These are phyloP conservation scores for Dasypus novemcinctus DNA, from an alignment of 2,113 vertebrate species.

Conservation along the genomic window DNA sequence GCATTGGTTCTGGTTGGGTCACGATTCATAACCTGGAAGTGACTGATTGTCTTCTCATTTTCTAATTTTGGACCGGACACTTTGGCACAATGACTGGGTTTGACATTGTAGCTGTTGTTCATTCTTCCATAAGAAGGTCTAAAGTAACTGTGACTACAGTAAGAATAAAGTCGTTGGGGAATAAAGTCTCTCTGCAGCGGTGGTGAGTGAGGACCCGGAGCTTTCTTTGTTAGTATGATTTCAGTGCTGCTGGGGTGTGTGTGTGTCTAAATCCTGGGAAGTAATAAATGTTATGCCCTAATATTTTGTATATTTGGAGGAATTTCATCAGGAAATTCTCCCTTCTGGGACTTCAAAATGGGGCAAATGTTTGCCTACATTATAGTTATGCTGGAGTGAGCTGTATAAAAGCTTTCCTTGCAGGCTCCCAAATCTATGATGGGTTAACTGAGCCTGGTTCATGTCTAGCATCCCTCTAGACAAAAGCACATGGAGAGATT, in stretches of 20 bases:
- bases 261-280: neutral
- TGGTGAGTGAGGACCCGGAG: neutral
- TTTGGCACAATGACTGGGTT: neutral
- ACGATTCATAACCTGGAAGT: conserved; percentile 56
- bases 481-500: neutral
- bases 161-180: neutral
- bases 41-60: conserved; percentile 59
- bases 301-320: neutral
- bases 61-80: conserved; percentile 50
- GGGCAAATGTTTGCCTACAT: neutral
- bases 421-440: neutral
- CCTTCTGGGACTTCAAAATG: neutral
- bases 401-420: neutral
- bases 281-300: neutral
- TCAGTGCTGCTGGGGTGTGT: neutral
- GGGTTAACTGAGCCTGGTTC: neutral
- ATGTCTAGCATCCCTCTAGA: neutral
- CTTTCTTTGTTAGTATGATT: neutral
- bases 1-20: conserved; percentile 58
- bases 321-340: neutral
- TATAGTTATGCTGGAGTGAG: neutral
- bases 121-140: neutral
- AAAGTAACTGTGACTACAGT: neutral
- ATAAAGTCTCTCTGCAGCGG: neutral
- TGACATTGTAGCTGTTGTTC: neutral